phyloP scores from a whole-genome alignment of 2,113 vertebrate genomes.

The Beaufortia kweichowensis region DNA sequence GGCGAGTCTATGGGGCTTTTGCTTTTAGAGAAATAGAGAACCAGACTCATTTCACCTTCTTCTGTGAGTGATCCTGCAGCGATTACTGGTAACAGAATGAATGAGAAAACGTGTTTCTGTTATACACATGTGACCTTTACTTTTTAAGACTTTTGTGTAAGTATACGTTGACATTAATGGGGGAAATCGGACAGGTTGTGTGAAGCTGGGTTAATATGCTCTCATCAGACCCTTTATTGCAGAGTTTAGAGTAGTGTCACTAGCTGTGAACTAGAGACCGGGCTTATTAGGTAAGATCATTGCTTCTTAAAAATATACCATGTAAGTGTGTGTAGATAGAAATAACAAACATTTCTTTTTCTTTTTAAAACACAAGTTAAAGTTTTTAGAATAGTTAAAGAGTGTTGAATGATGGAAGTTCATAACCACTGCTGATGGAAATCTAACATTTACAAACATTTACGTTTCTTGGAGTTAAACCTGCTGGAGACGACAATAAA shows the following conservation, averaged over 20 bases:
- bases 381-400: no score
- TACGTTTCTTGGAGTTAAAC: no score
- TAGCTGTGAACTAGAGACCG: background rate
- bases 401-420: no score
- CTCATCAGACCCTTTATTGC: constrained; percentile 15
- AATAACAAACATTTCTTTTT: no score
- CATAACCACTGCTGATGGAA: no score
- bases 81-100: constrained; percentile 35
- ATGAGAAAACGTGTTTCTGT: constrained; percentile 28
- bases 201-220: background rate
- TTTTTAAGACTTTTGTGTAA: constrained; percentile 35
- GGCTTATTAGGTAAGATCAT: background rate
- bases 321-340: background rate
- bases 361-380: no score
- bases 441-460: no score
- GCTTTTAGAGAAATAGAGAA: constrained; percentile 24
- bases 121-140: constrained; percentile 47
- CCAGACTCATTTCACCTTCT: constrained; percentile 10
- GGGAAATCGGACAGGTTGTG: background rate
- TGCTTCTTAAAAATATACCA: background rate
- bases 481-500: no score
- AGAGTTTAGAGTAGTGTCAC: background rate
- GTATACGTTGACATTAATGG: constrained; percentile 34
- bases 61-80: constrained; percentile 16
- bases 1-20: constrained; percentile 38